Evolutionary conservation across 2,797 vertebrate genomes (phyloP).

Genomic region (Rhinogobio ventralis): DNA sequence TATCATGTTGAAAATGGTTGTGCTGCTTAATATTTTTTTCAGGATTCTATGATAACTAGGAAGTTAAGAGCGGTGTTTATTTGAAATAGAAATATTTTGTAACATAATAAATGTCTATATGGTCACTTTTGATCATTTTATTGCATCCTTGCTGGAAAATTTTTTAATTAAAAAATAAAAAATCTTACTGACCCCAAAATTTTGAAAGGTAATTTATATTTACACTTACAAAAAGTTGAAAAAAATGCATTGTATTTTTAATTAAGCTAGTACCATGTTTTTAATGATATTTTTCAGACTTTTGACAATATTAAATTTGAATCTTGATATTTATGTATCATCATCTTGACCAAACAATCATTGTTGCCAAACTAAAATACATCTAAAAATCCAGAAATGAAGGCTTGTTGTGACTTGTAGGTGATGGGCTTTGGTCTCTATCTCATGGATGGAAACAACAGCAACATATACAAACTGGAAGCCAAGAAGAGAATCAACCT

Average conservation of each 20-base stretch:
- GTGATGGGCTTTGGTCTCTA: constrained; percentile 99
- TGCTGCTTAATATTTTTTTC: neutral
- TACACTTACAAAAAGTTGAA: neutral
- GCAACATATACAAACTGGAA: constrained; percentile 98
- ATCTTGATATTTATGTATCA: neutral
- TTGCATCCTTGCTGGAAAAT: neutral
- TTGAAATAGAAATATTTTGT: neutral
- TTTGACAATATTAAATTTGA: neutral
- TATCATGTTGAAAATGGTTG: too few relatives aligned
- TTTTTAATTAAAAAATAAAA: too few relatives aligned
- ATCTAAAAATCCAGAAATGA: neutral
- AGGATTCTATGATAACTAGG: neutral
- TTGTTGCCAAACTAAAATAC: too few relatives aligned
- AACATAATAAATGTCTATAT: neutral
- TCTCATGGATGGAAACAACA: constrained; percentile 94
- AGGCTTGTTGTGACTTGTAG: constrained; percentile 69
- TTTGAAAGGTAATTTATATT: neutral
- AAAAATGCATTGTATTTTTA: neutral
- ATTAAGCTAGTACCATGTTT: neutral
- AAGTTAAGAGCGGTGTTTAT: neutral
- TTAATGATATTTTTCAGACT: neutral
- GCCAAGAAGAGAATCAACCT: constrained; percentile 98
- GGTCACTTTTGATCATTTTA: neutral
- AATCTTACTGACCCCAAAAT: neutral
- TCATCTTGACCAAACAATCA: neutral